Base-by-base conservation (phyloP, 2,888 invertebrate genomes). In the Clitarchus hookeri region DNA sequence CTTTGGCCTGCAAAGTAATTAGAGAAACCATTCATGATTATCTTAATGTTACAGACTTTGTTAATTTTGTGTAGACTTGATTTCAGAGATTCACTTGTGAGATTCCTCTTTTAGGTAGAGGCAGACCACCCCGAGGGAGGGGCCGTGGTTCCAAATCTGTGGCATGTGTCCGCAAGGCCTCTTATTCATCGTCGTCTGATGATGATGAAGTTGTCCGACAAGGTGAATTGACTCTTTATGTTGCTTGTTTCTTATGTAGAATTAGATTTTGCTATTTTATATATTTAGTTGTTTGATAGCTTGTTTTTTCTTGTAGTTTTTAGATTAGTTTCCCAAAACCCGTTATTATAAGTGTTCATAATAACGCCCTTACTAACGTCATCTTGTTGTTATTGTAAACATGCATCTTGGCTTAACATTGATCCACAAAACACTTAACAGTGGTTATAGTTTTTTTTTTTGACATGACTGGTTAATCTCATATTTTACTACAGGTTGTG, bases 71-170 rank as follows among this genome's bases (percentile, higher is more conserved):
- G 1, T 16, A n/a, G n/a, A n/a, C n/a, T 19, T 65, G 19, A 23
- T 65, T 19, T n/a, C 65, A 16, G 65, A n/a, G 11, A 9, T 23
- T 65, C 65, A 65, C 65, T 65, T 23, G 65, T 65, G 65, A 65
- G 65, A 65, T 65, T 65, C 23, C 65, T 65, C 16, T 48, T 65
- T 23, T 65, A 65, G 65, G 65, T 65, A 65, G 65, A 65, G 65
- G 65, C 65, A 65, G 65, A 65, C 65, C 65, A 9, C 23, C 65
- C 65, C 65, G 65, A 65, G 65, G 65, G 65, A 65, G n/a, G 65
- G 65, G 65, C 65, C 65, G 65, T 65, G 65, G 65, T 65, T 65
- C 65, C 65, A 65, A 65, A 65, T 65, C 65, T 65, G n/a, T 65
- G 65, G 65, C 65, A 65, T 65, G 65, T 65, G 65, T 65, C 65